A percentile compares a stretch with the other conserved stretches of the same genome.
Evolutionary conservation across 2,888 invertebrate genomes (phyloP).

Genomic region (Lithophane leautieri): DNA sequence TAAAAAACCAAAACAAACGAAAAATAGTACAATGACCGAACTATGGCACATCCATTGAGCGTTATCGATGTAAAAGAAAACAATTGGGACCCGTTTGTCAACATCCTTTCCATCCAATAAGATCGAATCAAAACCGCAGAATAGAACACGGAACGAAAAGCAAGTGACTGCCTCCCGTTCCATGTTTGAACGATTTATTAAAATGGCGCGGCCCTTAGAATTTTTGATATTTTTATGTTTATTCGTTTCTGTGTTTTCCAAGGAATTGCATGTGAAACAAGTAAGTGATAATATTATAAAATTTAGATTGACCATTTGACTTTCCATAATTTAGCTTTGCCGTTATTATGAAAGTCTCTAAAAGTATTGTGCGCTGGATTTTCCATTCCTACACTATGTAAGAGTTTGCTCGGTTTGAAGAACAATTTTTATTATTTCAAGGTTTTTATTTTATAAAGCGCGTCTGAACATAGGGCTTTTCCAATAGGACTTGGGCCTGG

Average conservation of each 20-base stretch:
- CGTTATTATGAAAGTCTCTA: too few species aligned
- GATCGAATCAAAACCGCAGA: conserved; percentile 7
- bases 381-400: not conserved
- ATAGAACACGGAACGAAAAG: conserved; percentile 27
- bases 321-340: not conserved
- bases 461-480: too few species aligned
- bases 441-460: not conserved
- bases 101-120: conserved; percentile 36
- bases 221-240: conserved; percentile 39
- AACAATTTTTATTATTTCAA: not conserved
- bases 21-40: not conserved
- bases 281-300: conserved; percentile 52
- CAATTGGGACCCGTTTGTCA: conserved; percentile 41
- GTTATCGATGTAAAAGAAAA: conserved; percentile 56
- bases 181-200: conserved; percentile 17
- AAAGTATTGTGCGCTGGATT: not conserved
- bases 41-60: conserved; percentile 1
- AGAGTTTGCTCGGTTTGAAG: not conserved
- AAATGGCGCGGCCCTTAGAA: conserved; percentile 33
- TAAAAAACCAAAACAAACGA: conserved; percentile 6
- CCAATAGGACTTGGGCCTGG: too few species aligned
- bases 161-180: conserved; percentile 22
- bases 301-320: not conserved
- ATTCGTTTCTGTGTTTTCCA: conserved; percentile 44
- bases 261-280: conserved; percentile 68